These are phyloP conservation scores for Protomyctophum bolini DNA, from an alignment of 2,113 vertebrate genomes.

Conservation along the genomic window DNA sequence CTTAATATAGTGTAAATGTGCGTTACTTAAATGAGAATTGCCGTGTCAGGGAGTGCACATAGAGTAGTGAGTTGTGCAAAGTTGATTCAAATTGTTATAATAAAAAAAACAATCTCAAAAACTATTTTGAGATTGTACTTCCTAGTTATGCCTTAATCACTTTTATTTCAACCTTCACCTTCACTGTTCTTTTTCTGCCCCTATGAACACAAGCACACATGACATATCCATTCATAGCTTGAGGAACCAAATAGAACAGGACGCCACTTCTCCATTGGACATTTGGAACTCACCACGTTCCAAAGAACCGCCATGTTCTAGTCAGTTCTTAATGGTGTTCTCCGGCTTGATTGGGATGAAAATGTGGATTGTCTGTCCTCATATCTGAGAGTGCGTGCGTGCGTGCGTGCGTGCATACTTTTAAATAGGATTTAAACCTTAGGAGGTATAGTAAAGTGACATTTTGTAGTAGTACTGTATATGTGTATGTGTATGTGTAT, in stretches of 20 bases:
- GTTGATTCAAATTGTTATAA: too few species aligned
- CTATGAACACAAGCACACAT: background rate
- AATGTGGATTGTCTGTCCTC: too few species aligned
- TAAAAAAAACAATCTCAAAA: background rate
- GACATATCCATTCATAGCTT: background rate
- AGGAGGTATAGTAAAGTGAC: background rate
- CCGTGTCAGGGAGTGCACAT: too few species aligned
- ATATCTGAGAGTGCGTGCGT: too few species aligned
- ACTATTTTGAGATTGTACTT: background rate
- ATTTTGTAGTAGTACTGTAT: constrained; percentile 13
- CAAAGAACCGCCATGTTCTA: too few species aligned
- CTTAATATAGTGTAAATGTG: background rate
- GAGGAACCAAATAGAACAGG: background rate
- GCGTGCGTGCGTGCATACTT: background rate
- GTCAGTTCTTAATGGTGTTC: too few species aligned
- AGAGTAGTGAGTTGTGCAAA: too few species aligned
- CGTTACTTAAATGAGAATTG: too few species aligned
- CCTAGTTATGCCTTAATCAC: background rate
- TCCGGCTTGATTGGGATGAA: too few species aligned
- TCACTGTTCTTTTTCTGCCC: background rate
- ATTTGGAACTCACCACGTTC: too few species aligned
- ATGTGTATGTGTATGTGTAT: constrained; percentile 15
- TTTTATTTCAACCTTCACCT: background rate
- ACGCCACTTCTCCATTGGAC: too few species aligned
- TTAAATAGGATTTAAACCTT: background rate